A percentile compares a stretch with the other conserved stretches of the same genome.
phyloP scores from a whole-genome alignment of 2,797 vertebrate genomes.

The Cossypha polioptera region DNA sequence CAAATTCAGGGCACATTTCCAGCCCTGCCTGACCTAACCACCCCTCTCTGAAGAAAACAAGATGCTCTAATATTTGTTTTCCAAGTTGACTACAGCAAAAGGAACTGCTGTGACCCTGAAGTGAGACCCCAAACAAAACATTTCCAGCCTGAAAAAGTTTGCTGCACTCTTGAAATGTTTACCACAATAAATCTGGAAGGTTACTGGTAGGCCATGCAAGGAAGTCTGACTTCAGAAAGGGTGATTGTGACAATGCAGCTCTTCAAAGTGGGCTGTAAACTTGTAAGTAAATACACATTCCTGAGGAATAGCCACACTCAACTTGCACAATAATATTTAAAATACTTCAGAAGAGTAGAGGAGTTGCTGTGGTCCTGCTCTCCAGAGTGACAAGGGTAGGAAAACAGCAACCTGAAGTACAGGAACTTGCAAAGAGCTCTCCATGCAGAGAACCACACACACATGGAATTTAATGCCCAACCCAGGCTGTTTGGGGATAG shows the following conservation, averaged over 20 bases:
- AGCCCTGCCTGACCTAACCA: neutral
- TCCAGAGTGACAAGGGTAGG: neutral
- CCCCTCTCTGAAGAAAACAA: neutral
- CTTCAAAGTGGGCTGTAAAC: neutral
- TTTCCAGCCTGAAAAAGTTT: neutral
- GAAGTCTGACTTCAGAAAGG: neutral
- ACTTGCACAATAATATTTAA: neutral
- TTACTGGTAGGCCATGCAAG: neutral
- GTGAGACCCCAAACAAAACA: neutral
- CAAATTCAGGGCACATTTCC: neutral
- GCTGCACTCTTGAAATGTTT: neutral
- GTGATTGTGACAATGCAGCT: neutral
- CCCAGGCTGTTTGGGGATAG: neutral
- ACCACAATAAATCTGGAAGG: neutral
- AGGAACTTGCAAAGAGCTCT: neutral
- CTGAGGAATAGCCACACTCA: neutral
- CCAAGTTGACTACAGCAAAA: neutral
- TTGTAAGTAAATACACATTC: neutral
- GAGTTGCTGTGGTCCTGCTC: neutral
- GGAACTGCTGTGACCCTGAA: neutral
- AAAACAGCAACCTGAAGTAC: neutral
- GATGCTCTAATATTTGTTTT: neutral
- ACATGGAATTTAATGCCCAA: neutral
- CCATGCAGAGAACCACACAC: neutral
- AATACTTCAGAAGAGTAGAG: neutral